phyloP scores from a whole-genome alignment of 2,888 invertebrate species.

The Callyntrura sp. region DNA sequence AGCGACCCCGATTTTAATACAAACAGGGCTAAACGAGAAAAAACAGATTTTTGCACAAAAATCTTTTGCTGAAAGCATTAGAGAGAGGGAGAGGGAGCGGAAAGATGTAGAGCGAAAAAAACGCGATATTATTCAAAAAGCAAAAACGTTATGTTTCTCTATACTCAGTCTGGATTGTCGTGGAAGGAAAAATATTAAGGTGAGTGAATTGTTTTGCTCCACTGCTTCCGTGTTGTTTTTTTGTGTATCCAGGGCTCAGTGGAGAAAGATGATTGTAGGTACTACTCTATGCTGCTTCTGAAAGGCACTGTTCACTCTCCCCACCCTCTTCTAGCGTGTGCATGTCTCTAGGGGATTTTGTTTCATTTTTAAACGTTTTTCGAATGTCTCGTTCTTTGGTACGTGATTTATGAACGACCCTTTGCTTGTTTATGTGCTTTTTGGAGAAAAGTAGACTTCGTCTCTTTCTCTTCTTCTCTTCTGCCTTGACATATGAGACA shows the following conservation, averaged over 20 bases:
- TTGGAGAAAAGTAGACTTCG: neutral
- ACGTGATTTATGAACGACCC: conserved; percentile 28
- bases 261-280: neutral
- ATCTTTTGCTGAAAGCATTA: no score
- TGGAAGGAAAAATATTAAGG: neutral
- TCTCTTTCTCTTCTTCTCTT: neutral
- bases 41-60: neutral
- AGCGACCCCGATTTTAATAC: conserved; percentile 4
- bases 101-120: no score
- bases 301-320: no score
- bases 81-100: no score
- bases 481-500: neutral
- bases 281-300: no score
- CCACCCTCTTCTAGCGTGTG: no score
- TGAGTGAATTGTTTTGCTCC: conserved; percentile 10
- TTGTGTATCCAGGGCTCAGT: neutral
- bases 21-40: neutral
- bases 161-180: neutral
- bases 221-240: neutral
- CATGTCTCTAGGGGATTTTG: neutral
- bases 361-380: neutral
- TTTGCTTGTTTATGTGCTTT: neutral
- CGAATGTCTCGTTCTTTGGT: neutral
- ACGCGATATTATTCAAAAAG: neutral
- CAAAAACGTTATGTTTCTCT: neutral